Conservation (phyloP, 1,140 invertebrate species). For the Uloborus diversus region DNA sequence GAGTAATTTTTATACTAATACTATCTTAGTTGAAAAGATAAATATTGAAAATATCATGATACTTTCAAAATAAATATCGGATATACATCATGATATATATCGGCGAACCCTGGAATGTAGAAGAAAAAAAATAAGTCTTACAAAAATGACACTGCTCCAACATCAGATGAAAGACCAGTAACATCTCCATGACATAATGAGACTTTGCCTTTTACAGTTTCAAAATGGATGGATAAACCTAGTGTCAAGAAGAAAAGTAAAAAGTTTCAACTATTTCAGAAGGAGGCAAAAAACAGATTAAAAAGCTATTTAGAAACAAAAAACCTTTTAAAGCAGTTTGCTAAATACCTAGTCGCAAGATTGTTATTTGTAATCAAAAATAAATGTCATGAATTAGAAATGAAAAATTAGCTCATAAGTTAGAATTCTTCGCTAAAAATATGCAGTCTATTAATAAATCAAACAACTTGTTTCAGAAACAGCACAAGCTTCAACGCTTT, state of each 20-base stretch:
- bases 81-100: too few species aligned
- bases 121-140: background rate
- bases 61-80: too few species aligned
- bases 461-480: too few species aligned
- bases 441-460: too few species aligned
- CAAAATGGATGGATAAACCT: conserved; percentile 9
- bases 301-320: background rate
- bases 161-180: background rate
- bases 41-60: too few species aligned
- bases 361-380: background rate
- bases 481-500: too few species aligned
- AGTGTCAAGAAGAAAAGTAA: background rate
- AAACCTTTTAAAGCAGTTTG: background rate
- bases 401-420: too few species aligned
- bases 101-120: too few species aligned
- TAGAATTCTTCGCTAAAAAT: too few species aligned
- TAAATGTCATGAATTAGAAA: background rate
- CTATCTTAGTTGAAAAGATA: too few species aligned
- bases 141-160: background rate
- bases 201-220: background rate
- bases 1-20: background rate
- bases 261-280: background rate
- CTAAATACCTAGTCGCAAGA: background rate
- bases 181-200: background rate
- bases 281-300: background rate